Conservation (phyloP, 2,797 vertebrate genomes). For the Cryptoprocta ferox region DNA sequence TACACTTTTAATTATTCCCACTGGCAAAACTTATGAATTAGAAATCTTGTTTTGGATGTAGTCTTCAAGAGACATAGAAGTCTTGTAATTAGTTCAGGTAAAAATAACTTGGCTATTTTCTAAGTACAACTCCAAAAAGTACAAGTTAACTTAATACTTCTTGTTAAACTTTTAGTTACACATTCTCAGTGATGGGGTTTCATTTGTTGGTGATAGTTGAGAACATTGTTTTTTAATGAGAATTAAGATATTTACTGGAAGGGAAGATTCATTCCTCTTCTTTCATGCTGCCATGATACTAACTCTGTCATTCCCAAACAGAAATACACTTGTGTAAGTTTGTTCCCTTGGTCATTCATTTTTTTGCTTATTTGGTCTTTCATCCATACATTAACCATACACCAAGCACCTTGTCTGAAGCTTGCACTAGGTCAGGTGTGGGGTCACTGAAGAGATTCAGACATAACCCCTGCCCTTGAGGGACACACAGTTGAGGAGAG, state of each 20-base stretch:
- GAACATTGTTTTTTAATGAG: constrained; percentile 2
- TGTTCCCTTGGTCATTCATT: background rate
- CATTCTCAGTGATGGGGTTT: constrained; percentile 47
- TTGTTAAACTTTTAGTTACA: constrained; percentile 54
- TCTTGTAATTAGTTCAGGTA: constrained; percentile 75
- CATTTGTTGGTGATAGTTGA: constrained; percentile 48
- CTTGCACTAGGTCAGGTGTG: background rate
- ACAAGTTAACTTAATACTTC: constrained; percentile 57
- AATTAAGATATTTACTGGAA: constrained; percentile 57
- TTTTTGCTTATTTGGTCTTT: constrained; percentile 21
- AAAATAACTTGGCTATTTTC: constrained; percentile 51
- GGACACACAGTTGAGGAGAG: background rate
- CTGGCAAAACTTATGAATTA: constrained; percentile 60
- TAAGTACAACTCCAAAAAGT: constrained; percentile 54
- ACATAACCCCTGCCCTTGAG: background rate
- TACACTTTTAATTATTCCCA: constrained; percentile 64
- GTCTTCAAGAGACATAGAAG: constrained; percentile 30
- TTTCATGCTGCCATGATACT: constrained; percentile 32
- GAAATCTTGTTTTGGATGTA: constrained; percentile 58
- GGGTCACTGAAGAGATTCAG: constrained; percentile 15
- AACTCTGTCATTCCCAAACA: constrained; percentile 32
- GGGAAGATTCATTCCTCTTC: constrained; percentile 20
- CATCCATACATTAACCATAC: background rate
- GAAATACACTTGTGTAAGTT: background rate
- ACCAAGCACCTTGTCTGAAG: background rate